phyloP scores from a whole-genome alignment of 2,888 invertebrate species.

The Meandrusa payeni region DNA sequence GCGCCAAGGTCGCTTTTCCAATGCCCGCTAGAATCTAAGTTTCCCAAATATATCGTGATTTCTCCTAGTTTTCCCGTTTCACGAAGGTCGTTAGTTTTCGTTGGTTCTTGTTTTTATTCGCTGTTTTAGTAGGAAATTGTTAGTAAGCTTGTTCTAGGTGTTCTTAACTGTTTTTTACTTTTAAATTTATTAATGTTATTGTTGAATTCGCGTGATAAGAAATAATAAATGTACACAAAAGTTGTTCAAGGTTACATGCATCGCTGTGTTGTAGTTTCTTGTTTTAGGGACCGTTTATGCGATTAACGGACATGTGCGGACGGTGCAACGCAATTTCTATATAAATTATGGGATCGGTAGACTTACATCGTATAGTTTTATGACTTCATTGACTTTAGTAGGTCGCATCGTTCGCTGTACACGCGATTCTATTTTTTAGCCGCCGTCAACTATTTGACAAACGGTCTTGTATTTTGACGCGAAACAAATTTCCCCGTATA shows the following conservation, averaged over 20 bases:
- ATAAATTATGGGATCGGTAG: background rate
- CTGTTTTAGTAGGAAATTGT: constrained; percentile 8
- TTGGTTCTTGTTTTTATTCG: constrained; percentile 30
- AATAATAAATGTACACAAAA: background rate
- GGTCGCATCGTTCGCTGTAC: background rate
- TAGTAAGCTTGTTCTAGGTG: constrained; percentile 6
- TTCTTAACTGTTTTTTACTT: background rate
- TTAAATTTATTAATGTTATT: constrained; percentile 9
- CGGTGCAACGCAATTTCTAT: constrained; percentile 12
- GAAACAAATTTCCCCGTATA: constrained; percentile 6
- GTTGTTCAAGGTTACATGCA: constrained; percentile 3
- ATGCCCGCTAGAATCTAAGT: constrained; percentile 31
- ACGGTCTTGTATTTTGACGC: constrained; percentile 1
- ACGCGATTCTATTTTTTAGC: constrained; percentile 8
- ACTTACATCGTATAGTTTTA: constrained; percentile 1
- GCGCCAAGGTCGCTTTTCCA: constrained; percentile 39
- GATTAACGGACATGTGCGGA: background rate
- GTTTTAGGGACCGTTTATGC: constrained; percentile 2
- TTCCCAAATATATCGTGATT: constrained; percentile 38
- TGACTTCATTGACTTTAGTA: constrained; percentile 18
- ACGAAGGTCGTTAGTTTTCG: constrained; percentile 37
- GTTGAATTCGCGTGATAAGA: constrained; percentile 11
- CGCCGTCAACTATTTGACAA: constrained; percentile 4
- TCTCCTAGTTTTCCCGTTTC: constrained; percentile 37
- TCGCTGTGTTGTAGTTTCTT: background rate